Evolutionary conservation across 2,113 vertebrate genomes (phyloP).

Genomic region (Paedocypris sp.): DNA sequence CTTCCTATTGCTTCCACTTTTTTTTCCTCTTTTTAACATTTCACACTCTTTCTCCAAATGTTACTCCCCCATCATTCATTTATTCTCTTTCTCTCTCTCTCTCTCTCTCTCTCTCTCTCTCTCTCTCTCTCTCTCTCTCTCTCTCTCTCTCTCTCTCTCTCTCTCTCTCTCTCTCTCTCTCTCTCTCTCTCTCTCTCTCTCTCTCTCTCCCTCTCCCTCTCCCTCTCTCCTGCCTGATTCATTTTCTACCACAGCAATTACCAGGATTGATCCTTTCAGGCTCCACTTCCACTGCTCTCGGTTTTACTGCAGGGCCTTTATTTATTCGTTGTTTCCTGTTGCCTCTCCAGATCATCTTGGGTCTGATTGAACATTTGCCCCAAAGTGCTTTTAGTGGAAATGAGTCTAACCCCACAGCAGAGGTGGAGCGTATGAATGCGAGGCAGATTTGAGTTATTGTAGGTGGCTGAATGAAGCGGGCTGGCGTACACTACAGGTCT

Average conservation of each 20-base stretch:
- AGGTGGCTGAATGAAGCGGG: slow-evolving; percentile 19
- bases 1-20: too few relatives aligned
- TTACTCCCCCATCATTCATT: too few relatives aligned
- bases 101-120: too few relatives aligned
- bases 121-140: too few relatives aligned
- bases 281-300: slow-evolving; percentile 36
- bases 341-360: slow-evolving; percentile 37
- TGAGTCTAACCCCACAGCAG: slow-evolving; percentile 24
- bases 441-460: slow-evolving; percentile 33
- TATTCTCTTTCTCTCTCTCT: too few relatives aligned
- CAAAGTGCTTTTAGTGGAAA: slow-evolving; percentile 39
- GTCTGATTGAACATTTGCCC: slow-evolving; percentile 40
- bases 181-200: slow-evolving; percentile 23
- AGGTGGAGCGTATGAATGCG: slow-evolving; percentile 20
- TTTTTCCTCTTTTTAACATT: too few relatives aligned
- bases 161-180: slow-evolving; percentile 21
- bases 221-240: slow-evolving; percentile 47
- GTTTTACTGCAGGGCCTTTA: slow-evolving; percentile 39
- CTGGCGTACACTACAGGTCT: not conserved
- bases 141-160: slow-evolving; percentile 29
- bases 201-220: not conserved
- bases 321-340: slow-evolving; percentile 44
- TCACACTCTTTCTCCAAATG: too few relatives aligned
- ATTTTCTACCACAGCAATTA: slow-evolving; percentile 52
- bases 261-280: slow-evolving; percentile 55